Evolutionary conservation across 1,140 invertebrate species (phyloP), one percentile per base, ranked within the genome.

Genomic region (Anastrepha ludens): DNA sequence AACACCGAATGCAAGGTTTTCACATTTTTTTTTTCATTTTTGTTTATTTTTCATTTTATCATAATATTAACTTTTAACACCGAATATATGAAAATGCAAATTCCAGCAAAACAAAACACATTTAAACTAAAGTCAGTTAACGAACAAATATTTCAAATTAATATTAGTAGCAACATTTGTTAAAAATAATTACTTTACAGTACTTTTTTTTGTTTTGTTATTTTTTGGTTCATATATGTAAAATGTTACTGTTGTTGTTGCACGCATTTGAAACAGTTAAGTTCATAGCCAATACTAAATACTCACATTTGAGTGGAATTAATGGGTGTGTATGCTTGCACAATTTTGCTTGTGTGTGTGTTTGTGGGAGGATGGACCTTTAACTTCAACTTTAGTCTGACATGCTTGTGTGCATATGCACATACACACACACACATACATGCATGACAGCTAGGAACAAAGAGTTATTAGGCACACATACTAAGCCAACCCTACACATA

Each of bases 161-260:
- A 55, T 55, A 81, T 55, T 62, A 62, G 44, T 55, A 2, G 44
- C n/a, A 81, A 55, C 20, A 81, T 44, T 58, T 17, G 17, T 55
- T n/a, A 50, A 81, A 62, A 81, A 81, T 81, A 41, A 81, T 81
- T 81, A 81, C 44, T 81, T 81, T 81, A 81, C 74, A 81, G 74
- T 81, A 55, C 17, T 81, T 81, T 81, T 2, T 20, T 81, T 55
- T 20, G 39, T 70, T 44, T 62, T 5, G 15, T 17, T n/a, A 62
- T 62, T 17, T 62, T 17, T 2, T 11, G 17, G 17, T 62, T 11
- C 15, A 5, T 81, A 55, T 50, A 74, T 74, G 47, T 81, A 44
- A 74, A 55, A 55, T 81, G 44, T 81, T 81, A 20, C n/a, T 81
- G 74, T 81, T 81, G 47, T 81, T 81, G 15, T 81, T 81, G 47